phyloP scores from a whole-genome alignment of 2,888 invertebrate genomes.

The Gastrophysa polygoni region DNA sequence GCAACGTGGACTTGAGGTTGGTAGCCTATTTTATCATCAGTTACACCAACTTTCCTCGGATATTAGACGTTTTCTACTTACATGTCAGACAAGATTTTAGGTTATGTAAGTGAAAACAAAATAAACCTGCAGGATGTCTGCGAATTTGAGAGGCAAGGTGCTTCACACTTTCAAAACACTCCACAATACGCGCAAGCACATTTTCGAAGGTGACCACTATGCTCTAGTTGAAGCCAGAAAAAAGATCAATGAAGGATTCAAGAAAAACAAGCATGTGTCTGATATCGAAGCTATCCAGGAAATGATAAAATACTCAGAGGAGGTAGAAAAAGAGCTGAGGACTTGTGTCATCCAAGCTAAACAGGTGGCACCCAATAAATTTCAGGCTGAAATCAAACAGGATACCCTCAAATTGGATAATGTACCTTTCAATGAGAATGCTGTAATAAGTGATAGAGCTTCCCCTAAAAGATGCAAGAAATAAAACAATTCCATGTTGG shows the following conservation, averaged over 20 bases:
- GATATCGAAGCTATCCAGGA: slow-evolving; percentile 68
- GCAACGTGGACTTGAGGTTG: no score
- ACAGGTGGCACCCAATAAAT: slow-evolving; percentile 70
- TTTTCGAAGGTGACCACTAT: slow-evolving; percentile 70
- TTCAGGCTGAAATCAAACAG: slow-evolving; percentile 65
- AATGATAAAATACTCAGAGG: slow-evolving; percentile 71
- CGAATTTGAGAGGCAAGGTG: slow-evolving; percentile 61
- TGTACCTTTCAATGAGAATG: slow-evolving; percentile 53
- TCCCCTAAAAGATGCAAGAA: not conserved
- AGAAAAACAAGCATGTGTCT: slow-evolving; percentile 67
- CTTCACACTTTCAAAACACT: slow-evolving; percentile 73
- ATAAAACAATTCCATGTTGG: not conserved
- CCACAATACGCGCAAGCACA: slow-evolving; percentile 70
- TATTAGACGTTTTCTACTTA: no score
- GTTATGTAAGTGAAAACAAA: slow-evolving; percentile 3
- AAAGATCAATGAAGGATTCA: slow-evolving; percentile 80
- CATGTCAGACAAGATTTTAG: not conserved
- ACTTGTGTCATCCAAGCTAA: slow-evolving; percentile 76
- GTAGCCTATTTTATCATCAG: no score
- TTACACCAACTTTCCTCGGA: no score
- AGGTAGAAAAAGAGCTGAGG: slow-evolving; percentile 72
- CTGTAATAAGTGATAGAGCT: not conserved
- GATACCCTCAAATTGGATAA: slow-evolving; percentile 71
- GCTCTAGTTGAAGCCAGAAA: slow-evolving; percentile 68
- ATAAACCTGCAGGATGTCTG: slow-evolving; percentile 25